Evolutionary conservation across 2,797 vertebrate species (phyloP).

Genomic region (Hypotaenidia okinawae): DNA sequence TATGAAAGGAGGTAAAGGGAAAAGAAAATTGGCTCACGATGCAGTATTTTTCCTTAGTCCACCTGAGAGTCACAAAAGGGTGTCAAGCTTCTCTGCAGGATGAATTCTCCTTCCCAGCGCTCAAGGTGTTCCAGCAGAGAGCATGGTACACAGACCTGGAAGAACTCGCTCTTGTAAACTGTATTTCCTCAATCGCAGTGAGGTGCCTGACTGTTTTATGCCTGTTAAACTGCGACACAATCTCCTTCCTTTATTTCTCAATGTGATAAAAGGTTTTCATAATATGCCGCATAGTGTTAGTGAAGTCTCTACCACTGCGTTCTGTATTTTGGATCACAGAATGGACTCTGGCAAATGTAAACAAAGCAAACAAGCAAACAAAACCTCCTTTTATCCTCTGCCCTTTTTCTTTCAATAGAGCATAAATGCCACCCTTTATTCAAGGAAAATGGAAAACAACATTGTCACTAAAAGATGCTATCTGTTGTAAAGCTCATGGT

Average conservation of each 20-base stretch:
- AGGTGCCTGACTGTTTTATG: background rate
- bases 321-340: conserved; percentile 22
- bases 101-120: background rate
- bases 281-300: background rate
- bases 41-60: background rate
- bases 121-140: background rate
- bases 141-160: background rate
- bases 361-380: background rate
- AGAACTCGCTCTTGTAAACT: background rate
- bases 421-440: background rate
- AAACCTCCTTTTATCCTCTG: background rate
- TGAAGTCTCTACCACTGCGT: background rate
- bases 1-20: background rate
- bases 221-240: background rate
- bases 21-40: background rate
- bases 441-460: conserved; percentile 23
- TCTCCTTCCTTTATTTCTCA: conserved; percentile 8
- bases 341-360: background rate
- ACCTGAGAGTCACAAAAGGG: background rate
- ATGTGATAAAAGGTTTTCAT: conserved; percentile 44
- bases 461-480: background rate
- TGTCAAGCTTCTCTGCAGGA: background rate
- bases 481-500: background rate
- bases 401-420: background rate
- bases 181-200: background rate